Conservation (phyloP, 1,140 invertebrate genomes). For the Odontomachus brunneus region DNA sequence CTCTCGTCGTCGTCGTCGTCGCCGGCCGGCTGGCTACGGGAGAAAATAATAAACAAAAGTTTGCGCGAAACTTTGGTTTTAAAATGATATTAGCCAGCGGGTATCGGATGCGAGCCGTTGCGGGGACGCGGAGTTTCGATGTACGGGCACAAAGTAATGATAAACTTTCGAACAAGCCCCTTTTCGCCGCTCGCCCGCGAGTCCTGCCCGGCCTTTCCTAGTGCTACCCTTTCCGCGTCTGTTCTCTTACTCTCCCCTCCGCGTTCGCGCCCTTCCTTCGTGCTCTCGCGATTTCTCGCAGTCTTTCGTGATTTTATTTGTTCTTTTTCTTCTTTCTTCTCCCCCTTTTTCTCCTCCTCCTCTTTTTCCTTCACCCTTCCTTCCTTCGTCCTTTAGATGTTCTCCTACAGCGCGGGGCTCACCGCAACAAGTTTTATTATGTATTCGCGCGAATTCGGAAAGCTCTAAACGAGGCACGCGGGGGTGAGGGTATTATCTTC, state of each 20-base stretch:
- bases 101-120: slow-evolving; percentile 58
- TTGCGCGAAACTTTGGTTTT: slow-evolving; percentile 81
- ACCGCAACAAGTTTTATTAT: slow-evolving; percentile 25
- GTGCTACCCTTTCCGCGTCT: slow-evolving; percentile 1
- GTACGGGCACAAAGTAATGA: slow-evolving; percentile 78
- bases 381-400: not conserved
- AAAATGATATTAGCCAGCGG: slow-evolving; percentile 80
- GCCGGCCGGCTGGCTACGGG: slow-evolving; percentile 8
- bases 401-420: not conserved
- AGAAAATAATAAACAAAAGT: slow-evolving; percentile 81
- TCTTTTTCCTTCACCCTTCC: slow-evolving; percentile 9
- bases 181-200: slow-evolving; percentile 63
- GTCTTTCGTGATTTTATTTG: not conserved
- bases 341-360: no score
- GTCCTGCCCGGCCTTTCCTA: slow-evolving; percentile 33
- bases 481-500: not conserved
- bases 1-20: not conserved
- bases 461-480: not conserved
- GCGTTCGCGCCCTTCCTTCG: not conserved
- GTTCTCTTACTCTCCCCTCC: not conserved
- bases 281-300: not conserved
- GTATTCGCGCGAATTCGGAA: slow-evolving; percentile 14
- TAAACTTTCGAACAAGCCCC: slow-evolving; percentile 79
- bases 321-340: not conserved
- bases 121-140: slow-evolving; percentile 63